These are phyloP conservation scores for Sycobia sp. DNA, from an alignment of 1,140 invertebrate species.

Conservation along the genomic window DNA sequence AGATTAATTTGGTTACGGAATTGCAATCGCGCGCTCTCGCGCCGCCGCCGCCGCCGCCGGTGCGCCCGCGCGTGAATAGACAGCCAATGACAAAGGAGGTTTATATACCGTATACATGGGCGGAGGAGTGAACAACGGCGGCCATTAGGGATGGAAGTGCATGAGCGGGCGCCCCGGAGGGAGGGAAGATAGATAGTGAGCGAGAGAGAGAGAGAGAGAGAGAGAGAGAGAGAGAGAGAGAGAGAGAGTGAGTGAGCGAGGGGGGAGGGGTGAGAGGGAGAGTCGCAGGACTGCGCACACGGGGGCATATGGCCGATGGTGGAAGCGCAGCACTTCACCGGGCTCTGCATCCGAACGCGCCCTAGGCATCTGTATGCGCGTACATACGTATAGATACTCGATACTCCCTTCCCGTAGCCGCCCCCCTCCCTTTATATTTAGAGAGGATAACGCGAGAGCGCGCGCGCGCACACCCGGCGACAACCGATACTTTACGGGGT, in stretches of 20 bases:
- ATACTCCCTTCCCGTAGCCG: too few species aligned
- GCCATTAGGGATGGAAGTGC: constrained; percentile 32
- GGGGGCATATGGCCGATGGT: constrained; percentile 41
- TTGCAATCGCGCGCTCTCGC: constrained; percentile 26
- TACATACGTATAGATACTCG: too few species aligned
- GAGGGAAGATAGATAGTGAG: constrained; percentile 8
- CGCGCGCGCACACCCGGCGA: constrained; percentile 18
- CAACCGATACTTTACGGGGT: constrained; percentile 48
- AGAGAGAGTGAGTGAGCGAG: too few species aligned
- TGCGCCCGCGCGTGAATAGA: constrained; percentile 3
- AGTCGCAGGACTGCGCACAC: not conserved
- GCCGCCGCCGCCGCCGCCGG: too few species aligned
- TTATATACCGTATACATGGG: too few species aligned
- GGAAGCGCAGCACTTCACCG: not conserved
- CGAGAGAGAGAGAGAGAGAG: not conserved
- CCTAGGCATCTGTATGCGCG: too few species aligned
- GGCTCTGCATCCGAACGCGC: too few species aligned
- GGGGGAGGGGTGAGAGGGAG: constrained; percentile 32
- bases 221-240: constrained; percentile 4
- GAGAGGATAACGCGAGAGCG: too few species aligned
- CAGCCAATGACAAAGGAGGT: constrained; percentile 27
- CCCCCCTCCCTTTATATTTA: too few species aligned
- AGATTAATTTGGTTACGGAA: constrained; percentile 35
- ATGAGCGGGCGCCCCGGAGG: too few species aligned
- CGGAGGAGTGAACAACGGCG: not conserved